phyloP scores from a whole-genome alignment of 2,888 invertebrate genomes.

The Rhingia campestris region DNA sequence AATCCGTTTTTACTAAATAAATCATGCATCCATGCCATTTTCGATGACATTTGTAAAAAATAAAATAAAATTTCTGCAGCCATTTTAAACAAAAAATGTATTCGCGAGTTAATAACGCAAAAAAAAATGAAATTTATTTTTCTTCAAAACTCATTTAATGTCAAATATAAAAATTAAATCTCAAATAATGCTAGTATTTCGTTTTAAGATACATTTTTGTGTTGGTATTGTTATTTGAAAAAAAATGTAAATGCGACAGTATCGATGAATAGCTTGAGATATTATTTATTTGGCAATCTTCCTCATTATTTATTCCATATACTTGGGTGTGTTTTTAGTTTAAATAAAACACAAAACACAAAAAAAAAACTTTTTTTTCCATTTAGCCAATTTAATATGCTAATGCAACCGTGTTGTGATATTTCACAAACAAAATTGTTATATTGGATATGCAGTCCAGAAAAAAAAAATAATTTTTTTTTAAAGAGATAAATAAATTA shows the following conservation, averaged over 20 bases:
- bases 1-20: conserved; percentile 35
- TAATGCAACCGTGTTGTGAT: conserved; percentile 24
- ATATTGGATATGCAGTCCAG: not conserved
- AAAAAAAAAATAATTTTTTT: conserved; percentile 4
- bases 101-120: not conserved
- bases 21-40: conserved; percentile 34
- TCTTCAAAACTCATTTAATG: conserved; percentile 43
- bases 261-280: conserved; percentile 19
- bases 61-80: not conserved
- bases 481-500: conserved; percentile 18
- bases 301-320: conserved; percentile 6
- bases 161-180: conserved; percentile 40
- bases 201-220: conserved; percentile 4
- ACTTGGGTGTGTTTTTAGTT: conserved; percentile 36
- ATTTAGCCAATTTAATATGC: conserved; percentile 46
- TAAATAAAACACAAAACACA: conserved; percentile 27
- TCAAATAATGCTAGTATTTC: conserved; percentile 32
- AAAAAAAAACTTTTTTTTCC: conserved; percentile 1
- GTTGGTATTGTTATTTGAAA: not conserved
- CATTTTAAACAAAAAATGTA: not conserved
- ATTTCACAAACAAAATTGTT: not conserved
- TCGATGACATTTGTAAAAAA: conserved; percentile 27
- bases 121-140: conserved; percentile 50
- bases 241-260: conserved; percentile 28
- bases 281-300: conserved; percentile 51